Evolutionary conservation across 2,888 invertebrate genomes (phyloP).

Genomic region (Leptopilina drosophilae): DNA sequence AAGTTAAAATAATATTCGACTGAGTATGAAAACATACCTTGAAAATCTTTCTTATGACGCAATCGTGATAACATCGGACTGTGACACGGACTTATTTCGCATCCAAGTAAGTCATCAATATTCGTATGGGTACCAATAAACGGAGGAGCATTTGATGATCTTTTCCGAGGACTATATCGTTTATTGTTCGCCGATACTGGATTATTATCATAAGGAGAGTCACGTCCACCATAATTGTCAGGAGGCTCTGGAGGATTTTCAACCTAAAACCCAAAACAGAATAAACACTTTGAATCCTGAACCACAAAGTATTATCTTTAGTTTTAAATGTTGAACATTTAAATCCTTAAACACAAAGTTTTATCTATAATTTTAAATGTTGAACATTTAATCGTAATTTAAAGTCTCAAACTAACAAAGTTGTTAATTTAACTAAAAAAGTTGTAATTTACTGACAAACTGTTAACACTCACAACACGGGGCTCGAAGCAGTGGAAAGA

Average conservation of each 20-base stretch:
- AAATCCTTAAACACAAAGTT: too few relatives aligned
- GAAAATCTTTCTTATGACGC: conserved; percentile 61
- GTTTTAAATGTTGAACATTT: too few relatives aligned
- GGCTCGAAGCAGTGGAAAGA: too few relatives aligned
- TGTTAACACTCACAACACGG: too few relatives aligned
- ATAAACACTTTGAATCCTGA: too few relatives aligned
- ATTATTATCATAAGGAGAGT: conserved; percentile 85
- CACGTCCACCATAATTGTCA: conserved; percentile 78
- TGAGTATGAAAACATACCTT: conserved; percentile 62
- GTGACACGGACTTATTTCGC: conserved; percentile 63
- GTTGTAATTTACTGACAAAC: too few relatives aligned
- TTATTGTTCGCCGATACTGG: conserved; percentile 57
- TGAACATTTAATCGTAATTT: too few relatives aligned
- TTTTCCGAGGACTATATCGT: conserved; percentile 68
- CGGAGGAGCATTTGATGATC: conserved; percentile 75
- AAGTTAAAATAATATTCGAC: too few relatives aligned
- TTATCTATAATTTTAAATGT: too few relatives aligned
- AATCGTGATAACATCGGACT: conserved; percentile 64
- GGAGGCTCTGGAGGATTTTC: conserved; percentile 74
- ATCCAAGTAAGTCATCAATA: conserved; percentile 92
- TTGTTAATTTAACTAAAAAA: too few relatives aligned
- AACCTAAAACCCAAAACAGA: conserved; percentile 60
- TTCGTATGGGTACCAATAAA: conserved; percentile 92
- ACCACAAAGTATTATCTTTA: too few relatives aligned
- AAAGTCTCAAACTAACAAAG: too few relatives aligned